These are phyloP conservation scores for Anguilla marmorata DNA, from an alignment of 2,797 vertebrate genomes.

Conservation along the genomic window DNA sequence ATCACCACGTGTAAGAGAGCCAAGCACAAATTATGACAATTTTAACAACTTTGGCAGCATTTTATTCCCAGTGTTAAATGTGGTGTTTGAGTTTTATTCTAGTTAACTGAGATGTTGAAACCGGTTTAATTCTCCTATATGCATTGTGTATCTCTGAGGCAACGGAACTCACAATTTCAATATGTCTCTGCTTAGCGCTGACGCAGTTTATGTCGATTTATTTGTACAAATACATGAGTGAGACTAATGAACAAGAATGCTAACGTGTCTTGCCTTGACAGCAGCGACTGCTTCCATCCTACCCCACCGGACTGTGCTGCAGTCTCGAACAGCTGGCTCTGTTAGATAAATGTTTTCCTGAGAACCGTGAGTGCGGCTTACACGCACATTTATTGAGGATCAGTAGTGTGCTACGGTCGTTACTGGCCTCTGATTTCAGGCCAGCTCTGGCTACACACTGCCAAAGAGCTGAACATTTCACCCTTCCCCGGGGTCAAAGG, in stretches of 20 bases:
- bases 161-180: background rate
- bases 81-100: background rate
- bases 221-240: background rate
- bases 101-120: constrained; percentile 5
- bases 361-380: background rate
- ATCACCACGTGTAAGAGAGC: background rate
- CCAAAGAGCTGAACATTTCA: constrained; percentile 9
- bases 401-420: background rate
- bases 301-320: background rate
- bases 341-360: constrained; percentile 5
- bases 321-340: background rate
- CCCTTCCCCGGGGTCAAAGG: background rate
- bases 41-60: background rate
- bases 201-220: background rate
- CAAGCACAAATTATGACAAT: background rate
- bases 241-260: background rate
- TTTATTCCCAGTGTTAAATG: background rate
- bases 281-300: background rate
- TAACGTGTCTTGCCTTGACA: background rate
- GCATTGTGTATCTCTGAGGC: background rate
- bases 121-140: background rate
- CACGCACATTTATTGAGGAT: constrained; percentile 11
- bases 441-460: background rate
- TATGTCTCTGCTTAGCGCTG: background rate
- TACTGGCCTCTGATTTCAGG: background rate